Evolutionary conservation across 2,113 vertebrate species (phyloP), one percentile per base, ranked within the genome.

Genomic region (Pampusana beccarii): DNA sequence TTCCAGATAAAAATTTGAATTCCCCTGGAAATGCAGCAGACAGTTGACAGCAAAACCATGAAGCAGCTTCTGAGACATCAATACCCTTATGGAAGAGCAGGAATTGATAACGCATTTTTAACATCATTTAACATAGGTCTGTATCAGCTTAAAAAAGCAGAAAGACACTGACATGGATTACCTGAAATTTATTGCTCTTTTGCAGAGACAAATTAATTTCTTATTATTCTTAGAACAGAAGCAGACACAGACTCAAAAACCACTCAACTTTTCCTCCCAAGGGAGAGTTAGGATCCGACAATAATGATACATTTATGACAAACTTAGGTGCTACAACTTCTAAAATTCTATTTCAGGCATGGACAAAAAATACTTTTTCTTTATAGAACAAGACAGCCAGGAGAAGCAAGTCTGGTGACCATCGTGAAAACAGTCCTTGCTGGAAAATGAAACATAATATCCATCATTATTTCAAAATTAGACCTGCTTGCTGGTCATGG

Each of bases 61-160:
- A 53, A 80, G 28, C 18, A 75, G 34, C 62, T 89, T 62, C 20
- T 33, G 29, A 92, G 53, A 60, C 1, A 3, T 13, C 51, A 24
- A 28, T 0, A 0, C 23, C 23, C 13, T 46, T 24, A 71, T 1
- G 6, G 23, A 81, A 81, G 20, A 86, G 23, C 4, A 53, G 40
- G 34, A 93, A 77, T 28, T 69, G 38, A 44, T 53, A 48, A 73
- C 8, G 34, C 24, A 71, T 78, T 71, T 91, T 5, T 44, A 84
- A 74, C 7, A 87, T 17, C 17, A 36, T 87, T 85, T 29, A 71
- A 67, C 17, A 56, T 58, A 6, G 10, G 65, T 13, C 51, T 25
- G 11, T 18, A 61, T 25, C 28, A 54, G 13, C 16, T 56, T 38
- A 20, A 34, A 84, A 89, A 88, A 81, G 60, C 64, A 80, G 38